Percentiles rank a stretch among this genome's conserved stretches.
Conservation (phyloP, 1,140 invertebrate species). For the Drosophila tropicalis region DNA sequence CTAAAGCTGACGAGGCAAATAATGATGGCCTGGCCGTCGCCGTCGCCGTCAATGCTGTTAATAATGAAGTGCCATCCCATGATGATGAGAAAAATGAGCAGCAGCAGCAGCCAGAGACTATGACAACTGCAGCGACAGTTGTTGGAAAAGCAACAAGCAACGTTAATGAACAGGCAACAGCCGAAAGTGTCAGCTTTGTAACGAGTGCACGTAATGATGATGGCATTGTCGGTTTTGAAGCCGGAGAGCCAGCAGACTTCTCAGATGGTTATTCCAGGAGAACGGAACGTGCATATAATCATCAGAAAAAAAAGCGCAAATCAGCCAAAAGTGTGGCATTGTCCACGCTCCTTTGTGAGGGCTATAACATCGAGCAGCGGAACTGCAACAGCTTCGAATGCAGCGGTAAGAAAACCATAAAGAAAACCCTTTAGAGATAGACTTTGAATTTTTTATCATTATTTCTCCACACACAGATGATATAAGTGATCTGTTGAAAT, state of each 20-base stretch:
- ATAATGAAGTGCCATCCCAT: constrained; percentile 62
- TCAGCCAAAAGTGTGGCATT: constrained; percentile 65
- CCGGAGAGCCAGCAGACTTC: neutral
- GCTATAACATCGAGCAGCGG: constrained; percentile 82
- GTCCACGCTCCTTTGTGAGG: constrained; percentile 78
- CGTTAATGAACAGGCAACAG: constrained; percentile 51
- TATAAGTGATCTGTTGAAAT: constrained; percentile 78
- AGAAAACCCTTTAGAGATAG: neutral
- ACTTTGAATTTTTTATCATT: neutral
- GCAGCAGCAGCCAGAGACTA: constrained; percentile 8
- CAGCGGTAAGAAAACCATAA: constrained; percentile 54
- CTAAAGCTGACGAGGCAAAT: constrained; percentile 56
- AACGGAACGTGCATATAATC: constrained; percentile 66
- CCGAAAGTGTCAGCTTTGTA: constrained; percentile 68
- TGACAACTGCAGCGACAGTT: constrained; percentile 10
- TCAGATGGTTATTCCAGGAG: constrained; percentile 30
- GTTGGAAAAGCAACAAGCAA: constrained; percentile 52
- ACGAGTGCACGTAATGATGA: constrained; percentile 55
- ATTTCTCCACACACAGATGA: constrained; percentile 55
- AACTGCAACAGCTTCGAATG: constrained; percentile 83
- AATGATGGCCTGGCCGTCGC: constrained; percentile 44
- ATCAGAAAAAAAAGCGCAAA: constrained; percentile 69
- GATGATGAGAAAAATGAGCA: constrained; percentile 35
- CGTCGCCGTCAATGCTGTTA: constrained; percentile 49
- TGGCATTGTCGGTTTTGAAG: constrained; percentile 20